Base-by-base conservation (phyloP, 2,113 vertebrate species). In the Percopsis transmontana region DNA sequence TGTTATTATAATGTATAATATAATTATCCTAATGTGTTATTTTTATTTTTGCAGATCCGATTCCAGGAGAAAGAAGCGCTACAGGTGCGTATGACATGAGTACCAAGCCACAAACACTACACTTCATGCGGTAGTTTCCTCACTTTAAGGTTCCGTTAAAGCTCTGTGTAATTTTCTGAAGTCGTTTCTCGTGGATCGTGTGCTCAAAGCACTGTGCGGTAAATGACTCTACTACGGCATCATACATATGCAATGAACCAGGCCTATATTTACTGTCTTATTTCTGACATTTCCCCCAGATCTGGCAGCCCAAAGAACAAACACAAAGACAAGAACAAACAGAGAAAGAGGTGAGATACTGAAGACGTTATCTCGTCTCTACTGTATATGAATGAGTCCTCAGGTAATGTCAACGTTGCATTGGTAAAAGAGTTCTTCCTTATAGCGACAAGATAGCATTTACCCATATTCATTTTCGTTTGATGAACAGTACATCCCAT, bases 311-410 rank as follows among this genome's bases (percentile, higher is more conserved):
- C 91, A 81, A 97, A 95, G 91, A 96, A 89, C 93, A 98, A 96
- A 94, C 91, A 95, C 85, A 98, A 95, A 94, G 96, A 98, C 82
- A 98, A 95, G 93, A 96, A 90, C 91, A 99, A 97, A 93, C 93
- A 95, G 66, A 94, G 93, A 70, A 97, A 96, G 88, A 95, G 97
- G 97, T 98, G 85, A 94, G 92, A 27, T 1, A 12, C 62, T 8
- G 16, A 44, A 4, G 2, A 5, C 42, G 12, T 12, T 16, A 2
- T 16, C 9, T n/a, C 13, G 6, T n/a, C 16, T n/a, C 3, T 51
- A 51, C 20, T 51, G 20, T 19, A n/a, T n/a, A 10, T 19, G 9
- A 7, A 19, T 11, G n/a, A 11, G 5, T 48, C 21, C 19, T 24
- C 51, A n/a, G n/a, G n/a, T n/a, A n/a, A n/a, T n/a, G n/a, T n/a